Conservation (phyloP, 2,888 invertebrate genomes). For the Onchidella celtica region DNA sequence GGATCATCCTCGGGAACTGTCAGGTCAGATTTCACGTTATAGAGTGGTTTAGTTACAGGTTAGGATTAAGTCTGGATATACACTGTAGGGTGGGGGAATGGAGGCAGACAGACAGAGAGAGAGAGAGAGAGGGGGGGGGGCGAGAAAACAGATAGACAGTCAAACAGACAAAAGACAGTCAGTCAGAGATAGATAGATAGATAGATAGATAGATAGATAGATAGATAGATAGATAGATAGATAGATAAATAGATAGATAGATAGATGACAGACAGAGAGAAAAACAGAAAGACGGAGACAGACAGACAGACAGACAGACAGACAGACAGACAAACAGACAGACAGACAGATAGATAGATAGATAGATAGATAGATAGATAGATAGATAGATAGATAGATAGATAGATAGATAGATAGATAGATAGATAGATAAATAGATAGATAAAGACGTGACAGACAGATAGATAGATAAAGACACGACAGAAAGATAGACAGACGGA, state of each 20-base stretch:
- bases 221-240: background rate
- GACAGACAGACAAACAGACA: background rate
- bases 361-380: background rate
- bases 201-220: background rate
- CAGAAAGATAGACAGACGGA: background rate
- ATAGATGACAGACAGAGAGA: background rate
- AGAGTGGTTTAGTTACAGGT: no score
- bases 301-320: background rate
- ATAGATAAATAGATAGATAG: background rate
- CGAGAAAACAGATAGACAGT: background rate
- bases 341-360: background rate
- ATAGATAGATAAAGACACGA: background rate
- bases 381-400: background rate
- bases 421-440: background rate
- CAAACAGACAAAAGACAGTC: no score
- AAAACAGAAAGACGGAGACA: background rate
- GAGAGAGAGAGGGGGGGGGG: background rate
- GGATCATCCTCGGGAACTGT: slow-evolving; percentile 19
- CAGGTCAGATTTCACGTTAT: no score
- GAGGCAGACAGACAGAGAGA: no score
- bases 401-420: background rate
- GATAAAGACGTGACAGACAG: background rate
- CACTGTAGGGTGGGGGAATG: background rate
- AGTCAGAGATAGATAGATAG: background rate
- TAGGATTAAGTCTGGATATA: no score